These are phyloP conservation scores for Steinernema scapterisci DNA, from an alignment of 2,888 invertebrate species.

Conservation along the genomic window DNA sequence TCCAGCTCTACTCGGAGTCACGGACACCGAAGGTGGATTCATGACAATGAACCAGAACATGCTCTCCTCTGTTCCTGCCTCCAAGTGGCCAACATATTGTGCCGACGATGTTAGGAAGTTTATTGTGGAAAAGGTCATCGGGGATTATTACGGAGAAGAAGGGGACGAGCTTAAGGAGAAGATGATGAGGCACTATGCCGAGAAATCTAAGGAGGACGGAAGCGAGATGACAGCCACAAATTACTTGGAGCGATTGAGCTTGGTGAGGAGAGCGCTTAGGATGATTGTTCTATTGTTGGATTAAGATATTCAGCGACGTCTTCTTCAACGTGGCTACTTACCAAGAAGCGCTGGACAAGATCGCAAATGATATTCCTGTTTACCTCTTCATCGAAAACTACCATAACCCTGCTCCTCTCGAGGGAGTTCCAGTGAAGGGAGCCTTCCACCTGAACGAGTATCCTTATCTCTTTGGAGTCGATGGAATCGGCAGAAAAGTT, in stretches of 20 bases:
- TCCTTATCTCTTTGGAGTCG: constrained; percentile 40
- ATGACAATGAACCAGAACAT: not conserved
- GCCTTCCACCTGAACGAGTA: constrained; percentile 40
- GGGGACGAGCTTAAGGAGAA: constrained; percentile 35
- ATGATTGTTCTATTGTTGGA: constrained; percentile 6
- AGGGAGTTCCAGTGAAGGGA: constrained; percentile 37
- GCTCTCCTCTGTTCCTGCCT: not conserved
- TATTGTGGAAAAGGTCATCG: not conserved
- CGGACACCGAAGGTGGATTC: constrained; percentile 48
- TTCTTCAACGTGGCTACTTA: constrained; percentile 41
- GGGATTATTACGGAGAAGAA: constrained; percentile 35
- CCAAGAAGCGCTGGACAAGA: constrained; percentile 41
- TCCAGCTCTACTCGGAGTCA: constrained; percentile 53
- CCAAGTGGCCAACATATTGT: not conserved
- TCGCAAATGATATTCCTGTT: constrained; percentile 37
- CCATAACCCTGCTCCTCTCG: not conserved
- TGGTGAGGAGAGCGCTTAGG: not conserved
- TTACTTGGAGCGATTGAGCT: constrained; percentile 30
- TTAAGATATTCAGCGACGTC: constrained; percentile 41
- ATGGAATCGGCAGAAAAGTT: constrained; percentile 3
- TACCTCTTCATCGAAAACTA: constrained; percentile 35
- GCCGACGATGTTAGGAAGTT: not conserved
- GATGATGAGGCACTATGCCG: not conserved
- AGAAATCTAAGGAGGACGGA: not conserved
- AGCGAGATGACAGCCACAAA: constrained; percentile 1